Evolutionary conservation across 2,888 invertebrate genomes (phyloP), one percentile per base, ranked within the genome.

Genomic region (Eupeodes luniger): DNA sequence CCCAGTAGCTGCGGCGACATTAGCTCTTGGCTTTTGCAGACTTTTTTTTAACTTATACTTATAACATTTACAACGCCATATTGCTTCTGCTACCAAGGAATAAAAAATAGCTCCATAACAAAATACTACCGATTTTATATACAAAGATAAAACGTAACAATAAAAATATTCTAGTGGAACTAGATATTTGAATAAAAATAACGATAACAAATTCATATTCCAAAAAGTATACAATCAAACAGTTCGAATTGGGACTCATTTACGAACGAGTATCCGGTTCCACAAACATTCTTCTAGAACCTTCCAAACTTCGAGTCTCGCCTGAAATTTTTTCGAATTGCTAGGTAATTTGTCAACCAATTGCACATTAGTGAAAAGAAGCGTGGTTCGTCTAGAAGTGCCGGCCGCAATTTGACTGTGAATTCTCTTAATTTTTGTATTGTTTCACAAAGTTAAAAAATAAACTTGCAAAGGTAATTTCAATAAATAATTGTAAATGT

Each of bases 231-330:
- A 9, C 5, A 19, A 67, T 3, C 49, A 47, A 72, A 67, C 72
- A 77, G 72, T 61, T 49, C 67, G 14, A 53, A 62, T 12, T 3
- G 7, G 4, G 3, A 36, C 9, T 47, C 16, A 81, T 59, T 67
- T 62, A 72, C 16, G 80, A 84, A 80, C 84, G 11, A 40, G 51
- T 72, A 87, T 87, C 87, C 87, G 87, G 87, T 84, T 87, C 83
- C 83, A 87, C 51, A 19, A 51, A 51, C 59, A 78, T 64, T 74
- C 62, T 84, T 85, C 88, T 88, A 85, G 88, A 88, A 85, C 53
- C 67, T 85, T 88, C 87, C n/a, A 5, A 16, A 36, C 7, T 69
- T 27, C 88, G 88, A 88, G 88, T 47, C 88, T 88, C 88, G 88
- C 47, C 34, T 7, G 14, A 77, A 74, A 74, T 11, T 81, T 81